These are phyloP conservation scores for Halichondria panicea DNA, from an alignment of 37 sponge, comb jelly and placozoan genomes.

Conservation along the genomic window DNA sequence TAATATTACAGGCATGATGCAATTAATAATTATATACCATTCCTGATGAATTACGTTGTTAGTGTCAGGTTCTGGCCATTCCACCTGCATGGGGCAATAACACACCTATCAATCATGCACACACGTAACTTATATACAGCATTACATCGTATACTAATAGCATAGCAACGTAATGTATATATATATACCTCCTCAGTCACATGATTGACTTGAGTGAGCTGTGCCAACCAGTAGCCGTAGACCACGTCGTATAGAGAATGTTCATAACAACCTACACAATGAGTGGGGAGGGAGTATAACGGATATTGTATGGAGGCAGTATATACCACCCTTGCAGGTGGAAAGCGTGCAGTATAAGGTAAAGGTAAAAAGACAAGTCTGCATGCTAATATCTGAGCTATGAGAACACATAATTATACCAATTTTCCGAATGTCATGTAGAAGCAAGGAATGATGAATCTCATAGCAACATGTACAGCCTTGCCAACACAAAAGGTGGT, in stretches of 20 bases:
- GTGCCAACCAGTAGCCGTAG: neutral
- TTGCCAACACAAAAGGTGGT: neutral
- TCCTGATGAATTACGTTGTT: neutral
- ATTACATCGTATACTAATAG: neutral
- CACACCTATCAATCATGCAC: too few relatives aligned
- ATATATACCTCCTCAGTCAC: neutral
- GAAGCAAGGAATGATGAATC: constrained; percentile 5
- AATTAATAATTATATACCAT: neutral
- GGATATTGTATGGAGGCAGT: neutral
- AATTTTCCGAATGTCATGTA: neutral
- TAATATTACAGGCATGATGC: too few relatives aligned
- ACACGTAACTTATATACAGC: neutral
- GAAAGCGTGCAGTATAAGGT: neutral
- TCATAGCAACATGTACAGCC: constrained; percentile 6
- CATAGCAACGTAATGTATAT: neutral
- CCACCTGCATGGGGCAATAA: neutral
- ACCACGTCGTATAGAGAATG: neutral
- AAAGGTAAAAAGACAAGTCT: neutral
- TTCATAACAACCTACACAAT: neutral
- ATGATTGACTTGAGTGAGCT: constrained; percentile 1
- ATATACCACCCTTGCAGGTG: neutral
- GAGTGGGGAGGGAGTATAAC: neutral
- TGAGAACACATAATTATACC: too few relatives aligned
- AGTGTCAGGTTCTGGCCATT: neutral
- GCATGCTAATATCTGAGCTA: too few relatives aligned